Percentiles rank a stretch among this genome's conserved stretches.
These are phyloP conservation scores for Lepisosteus oculatus DNA, from an alignment of 2,113 vertebrate genomes.

Conservation along the genomic window DNA sequence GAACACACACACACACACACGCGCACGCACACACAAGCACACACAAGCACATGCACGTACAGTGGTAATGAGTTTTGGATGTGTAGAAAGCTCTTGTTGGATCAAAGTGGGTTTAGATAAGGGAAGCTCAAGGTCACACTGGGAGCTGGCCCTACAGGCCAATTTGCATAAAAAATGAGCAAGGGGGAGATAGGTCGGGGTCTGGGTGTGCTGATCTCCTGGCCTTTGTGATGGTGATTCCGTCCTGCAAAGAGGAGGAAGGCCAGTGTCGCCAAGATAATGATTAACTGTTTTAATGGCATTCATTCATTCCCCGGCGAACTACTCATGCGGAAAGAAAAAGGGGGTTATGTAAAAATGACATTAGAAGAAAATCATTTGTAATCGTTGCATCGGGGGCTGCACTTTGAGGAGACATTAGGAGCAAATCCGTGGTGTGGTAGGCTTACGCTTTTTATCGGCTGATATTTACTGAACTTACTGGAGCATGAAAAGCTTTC, in stretches of 20 bases:
- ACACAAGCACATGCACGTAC: neutral
- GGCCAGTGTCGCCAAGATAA: conserved; percentile 77
- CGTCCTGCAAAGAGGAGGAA: conserved; percentile 61
- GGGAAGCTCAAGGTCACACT: conserved; percentile 75
- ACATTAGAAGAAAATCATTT: conserved; percentile 89
- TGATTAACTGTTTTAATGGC: conserved; percentile 90
- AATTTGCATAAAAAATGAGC: conserved; percentile 83
- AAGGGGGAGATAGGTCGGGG: conserved; percentile 62
- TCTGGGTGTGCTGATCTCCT: conserved; percentile 77
- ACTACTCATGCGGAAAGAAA: conserved; percentile 86
- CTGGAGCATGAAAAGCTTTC: conserved; percentile 86
- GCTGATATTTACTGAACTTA: conserved; percentile 87
- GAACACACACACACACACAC: conserved; percentile 30
- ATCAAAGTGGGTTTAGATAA: conserved; percentile 73
- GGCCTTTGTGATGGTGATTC: conserved; percentile 90
- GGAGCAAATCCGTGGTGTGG: conserved; percentile 82
- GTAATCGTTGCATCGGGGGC: conserved; percentile 82
- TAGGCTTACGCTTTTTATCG: conserved; percentile 82
- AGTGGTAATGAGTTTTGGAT: conserved; percentile 60
- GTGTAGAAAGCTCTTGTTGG: conserved; percentile 56
- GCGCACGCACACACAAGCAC: neutral
- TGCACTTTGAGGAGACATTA: conserved; percentile 86
- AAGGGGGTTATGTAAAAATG: conserved; percentile 83
- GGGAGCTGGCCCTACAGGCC: conserved; percentile 69
- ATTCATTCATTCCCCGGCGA: conserved; percentile 78